These are phyloP conservation scores for Falco naumanni DNA, from an alignment of 2,797 vertebrate species.

Conservation along the genomic window DNA sequence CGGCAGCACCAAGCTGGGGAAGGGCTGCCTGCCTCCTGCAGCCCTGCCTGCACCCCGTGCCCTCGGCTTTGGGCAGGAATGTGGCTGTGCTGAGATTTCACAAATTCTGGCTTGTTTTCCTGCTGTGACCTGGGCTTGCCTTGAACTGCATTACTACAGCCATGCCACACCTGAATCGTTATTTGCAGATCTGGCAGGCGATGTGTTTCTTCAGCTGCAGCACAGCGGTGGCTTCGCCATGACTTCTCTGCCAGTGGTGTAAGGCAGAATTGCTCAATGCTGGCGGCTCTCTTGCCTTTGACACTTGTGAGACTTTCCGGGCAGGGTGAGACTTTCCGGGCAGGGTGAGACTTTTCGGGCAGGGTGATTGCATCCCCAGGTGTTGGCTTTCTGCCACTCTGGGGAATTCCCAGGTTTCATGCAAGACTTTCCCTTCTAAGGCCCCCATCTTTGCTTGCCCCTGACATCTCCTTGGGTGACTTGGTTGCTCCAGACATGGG, in stretches of 20 bases:
- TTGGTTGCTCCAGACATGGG: background rate
- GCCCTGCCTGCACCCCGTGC: fast-evolving
- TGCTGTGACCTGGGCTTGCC: background rate
- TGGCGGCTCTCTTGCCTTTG: background rate
- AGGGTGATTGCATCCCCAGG: background rate
- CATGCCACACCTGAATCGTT: background rate
- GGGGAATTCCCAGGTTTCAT: background rate
- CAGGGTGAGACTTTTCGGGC: fast-evolving
- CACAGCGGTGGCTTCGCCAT: background rate
- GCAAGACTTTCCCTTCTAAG: background rate
- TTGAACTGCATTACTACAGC: background rate
- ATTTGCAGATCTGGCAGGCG: fast-evolving
- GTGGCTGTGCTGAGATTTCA: background rate
- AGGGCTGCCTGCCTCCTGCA: background rate
- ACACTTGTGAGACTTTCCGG: background rate
- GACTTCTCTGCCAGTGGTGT: background rate
- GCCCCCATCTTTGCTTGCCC: background rate
- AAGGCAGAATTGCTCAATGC: background rate
- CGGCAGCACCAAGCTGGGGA: fast-evolving
- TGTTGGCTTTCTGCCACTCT: background rate
- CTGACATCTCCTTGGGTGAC: background rate
- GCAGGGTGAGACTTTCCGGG: background rate
- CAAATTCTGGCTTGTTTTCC: background rate
- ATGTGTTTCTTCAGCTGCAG: background rate
- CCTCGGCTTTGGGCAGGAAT: background rate